Evolutionary conservation across 1,140 invertebrate genomes (phyloP).

Genomic region (Drosophila cardini): DNA sequence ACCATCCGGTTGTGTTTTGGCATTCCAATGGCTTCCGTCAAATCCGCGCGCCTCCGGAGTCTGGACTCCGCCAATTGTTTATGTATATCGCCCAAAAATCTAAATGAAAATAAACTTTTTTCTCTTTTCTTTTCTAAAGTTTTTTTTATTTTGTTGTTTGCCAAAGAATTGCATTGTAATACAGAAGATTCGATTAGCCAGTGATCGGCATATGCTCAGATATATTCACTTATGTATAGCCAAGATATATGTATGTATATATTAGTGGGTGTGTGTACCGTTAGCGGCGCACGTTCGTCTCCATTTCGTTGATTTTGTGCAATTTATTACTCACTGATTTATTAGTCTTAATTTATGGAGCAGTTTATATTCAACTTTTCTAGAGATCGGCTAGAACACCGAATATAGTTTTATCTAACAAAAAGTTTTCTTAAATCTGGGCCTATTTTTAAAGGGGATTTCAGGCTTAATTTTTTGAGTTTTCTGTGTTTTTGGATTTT

Average conservation of each 20-base stretch:
- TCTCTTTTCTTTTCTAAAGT: background rate
- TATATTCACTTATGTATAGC: conserved; percentile 16
- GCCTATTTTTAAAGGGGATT: no score
- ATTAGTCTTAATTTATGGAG: conserved; percentile 46
- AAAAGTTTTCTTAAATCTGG: no score
- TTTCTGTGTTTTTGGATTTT: no score
- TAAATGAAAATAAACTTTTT: conserved; percentile 72
- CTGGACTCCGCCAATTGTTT: conserved; percentile 56
- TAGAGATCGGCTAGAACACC: background rate
- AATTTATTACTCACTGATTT: conserved; percentile 69
- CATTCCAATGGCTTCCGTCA: conserved; percentile 72
- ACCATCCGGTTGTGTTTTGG: conserved; percentile 68
- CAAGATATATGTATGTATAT: conserved; percentile 6
- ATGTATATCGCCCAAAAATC: conserved; percentile 65
- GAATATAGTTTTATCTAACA: conserved; percentile 8
- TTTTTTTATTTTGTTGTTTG: conserved; percentile 6
- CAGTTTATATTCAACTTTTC: conserved; percentile 12
- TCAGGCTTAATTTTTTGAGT: background rate
- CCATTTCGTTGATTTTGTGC: conserved; percentile 37
- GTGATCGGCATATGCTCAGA: conserved; percentile 27
- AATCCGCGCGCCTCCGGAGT: conserved; percentile 36
- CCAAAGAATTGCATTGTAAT: conserved; percentile 74
- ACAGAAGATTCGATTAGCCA: conserved; percentile 20
- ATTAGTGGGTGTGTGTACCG: conserved; percentile 25
- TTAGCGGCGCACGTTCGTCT: conserved; percentile 38